Evolutionary conservation across 2,113 vertebrate species (phyloP).

Genomic region (Nerophis lumbriciformis): DNA sequence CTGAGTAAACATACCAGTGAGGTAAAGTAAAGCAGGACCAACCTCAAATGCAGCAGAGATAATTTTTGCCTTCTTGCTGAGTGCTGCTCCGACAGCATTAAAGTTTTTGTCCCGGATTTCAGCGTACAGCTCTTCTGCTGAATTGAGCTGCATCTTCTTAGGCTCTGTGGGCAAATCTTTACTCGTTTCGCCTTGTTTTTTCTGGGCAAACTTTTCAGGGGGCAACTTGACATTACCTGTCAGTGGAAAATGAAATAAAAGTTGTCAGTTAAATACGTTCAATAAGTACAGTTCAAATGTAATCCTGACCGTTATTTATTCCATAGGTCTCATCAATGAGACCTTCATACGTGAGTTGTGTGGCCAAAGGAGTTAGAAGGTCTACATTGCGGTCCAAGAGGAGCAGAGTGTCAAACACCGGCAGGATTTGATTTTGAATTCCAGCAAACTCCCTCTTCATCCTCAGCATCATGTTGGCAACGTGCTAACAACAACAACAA

Average conservation of each 20-base stretch:
- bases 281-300: neutral
- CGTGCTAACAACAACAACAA: conserved; percentile 74
- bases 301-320: conserved; percentile 86
- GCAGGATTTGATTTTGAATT: conserved; percentile 87
- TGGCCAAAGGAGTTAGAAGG: conserved; percentile 87
- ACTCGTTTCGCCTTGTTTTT: conserved; percentile 86
- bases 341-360: conserved; percentile 94
- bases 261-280: neutral
- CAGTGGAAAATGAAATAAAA: neutral
- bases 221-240: conserved; percentile 92
- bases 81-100: conserved; percentile 91
- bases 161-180: conserved; percentile 92
- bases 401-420: conserved; percentile 89
- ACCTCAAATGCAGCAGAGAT: conserved; percentile 99
- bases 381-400: conserved; percentile 92
- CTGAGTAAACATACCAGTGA: neutral
- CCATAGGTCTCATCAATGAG: conserved; percentile 96
- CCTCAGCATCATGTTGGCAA: conserved; percentile 98
- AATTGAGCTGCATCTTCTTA: conserved; percentile 95
- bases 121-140: conserved; percentile 92
- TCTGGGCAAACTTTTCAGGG: conserved; percentile 92
- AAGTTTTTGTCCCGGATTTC: conserved; percentile 98
- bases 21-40: conserved; percentile 13
- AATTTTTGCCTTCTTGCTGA: conserved; percentile 97
- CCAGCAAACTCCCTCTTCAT: conserved; percentile 97